Evolutionary conservation across 1,140 invertebrate genomes (phyloP), one percentile per base, ranked within the genome.

Genomic region (Lethocerus indicus): DNA sequence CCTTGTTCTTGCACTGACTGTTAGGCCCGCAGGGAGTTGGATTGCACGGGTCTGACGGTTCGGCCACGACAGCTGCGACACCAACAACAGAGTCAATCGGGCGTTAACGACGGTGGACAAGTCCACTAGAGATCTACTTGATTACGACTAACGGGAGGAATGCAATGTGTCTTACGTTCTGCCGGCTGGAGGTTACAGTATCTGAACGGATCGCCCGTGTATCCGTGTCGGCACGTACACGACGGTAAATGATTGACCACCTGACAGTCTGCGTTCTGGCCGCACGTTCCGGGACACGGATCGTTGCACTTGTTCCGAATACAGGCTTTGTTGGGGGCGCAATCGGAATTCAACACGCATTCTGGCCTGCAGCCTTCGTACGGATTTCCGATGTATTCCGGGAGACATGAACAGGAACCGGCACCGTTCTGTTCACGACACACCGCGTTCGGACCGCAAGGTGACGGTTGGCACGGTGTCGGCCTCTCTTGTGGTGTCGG

Each of bases 11-110:
- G 60, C 86, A 89, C 59, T 78, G 73, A 57, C 81, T 79, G 53
- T 87, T 85, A 0, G 76, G 69, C n/a, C 81, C 85, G 62, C 85
- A 90, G 1, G 78, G 77, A 21, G 75, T 79, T 20, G 78, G 76
- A 52, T 63, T 52, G 55, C 75, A 78, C 18, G 72, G 71, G 60
- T 74, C 69, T 52, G 51, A 54, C 35, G 57, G 26, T 36, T 66
- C 58, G 29, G 61, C 58, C 20, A 50, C 39, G 43, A 47, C 36
- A 27, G 9, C 42, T 44, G 14, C 2, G 21, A 16, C 1, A 7
- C 27, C 16, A 28, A 27, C 14, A 14, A 44, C n/a, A n/a, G n/a
- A n/a, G n/a, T n/a, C n/a, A n/a, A n/a, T n/a, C n/a, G n/a, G n/a
- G n/a, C n/a, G n/a, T n/a, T n/a, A n/a, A n/a, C n/a, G n/a, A n/a